These are phyloP conservation scores for Eolophus roseicapilla DNA, from an alignment of 2,113 vertebrate species.

Conservation along the genomic window DNA sequence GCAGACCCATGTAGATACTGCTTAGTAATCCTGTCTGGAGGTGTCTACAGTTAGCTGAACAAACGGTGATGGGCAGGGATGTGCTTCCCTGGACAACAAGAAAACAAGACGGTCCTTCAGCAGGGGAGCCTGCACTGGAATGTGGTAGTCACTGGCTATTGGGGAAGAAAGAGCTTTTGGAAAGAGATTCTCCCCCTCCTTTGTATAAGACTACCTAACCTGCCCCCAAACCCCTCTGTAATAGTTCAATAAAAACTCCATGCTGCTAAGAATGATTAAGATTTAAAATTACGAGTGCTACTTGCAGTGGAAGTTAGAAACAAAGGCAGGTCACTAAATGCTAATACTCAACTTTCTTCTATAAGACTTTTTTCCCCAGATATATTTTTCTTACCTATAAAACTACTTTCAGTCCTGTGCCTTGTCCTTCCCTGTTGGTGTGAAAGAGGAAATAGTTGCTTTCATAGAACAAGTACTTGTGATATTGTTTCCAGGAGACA, in stretches of 20 bases:
- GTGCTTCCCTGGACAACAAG: neutral
- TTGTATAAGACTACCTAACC: neutral
- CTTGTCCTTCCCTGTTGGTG: neutral
- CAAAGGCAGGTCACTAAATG: neutral
- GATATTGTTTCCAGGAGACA: neutral
- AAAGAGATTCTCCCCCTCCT: neutral
- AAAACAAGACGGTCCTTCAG: neutral
- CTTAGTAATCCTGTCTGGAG: conserved; percentile 13
- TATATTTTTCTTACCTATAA: neutral
- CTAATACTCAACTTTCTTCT: neutral
- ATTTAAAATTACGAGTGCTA: neutral
- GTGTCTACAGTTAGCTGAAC: neutral
- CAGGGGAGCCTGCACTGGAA: neutral
- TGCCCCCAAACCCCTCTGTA: neutral
- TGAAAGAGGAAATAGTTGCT: neutral
- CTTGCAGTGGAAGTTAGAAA: neutral
- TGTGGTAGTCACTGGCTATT: neutral
- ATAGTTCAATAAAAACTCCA: neutral
- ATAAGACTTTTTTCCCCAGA: accelerated
- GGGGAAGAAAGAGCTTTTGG: neutral
- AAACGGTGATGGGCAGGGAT: neutral
- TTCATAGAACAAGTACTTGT: neutral
- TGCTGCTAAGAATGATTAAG: neutral
- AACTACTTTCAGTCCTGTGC: neutral
- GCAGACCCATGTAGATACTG: neutral